phyloP scores from a whole-genome alignment of 2,888 invertebrate genomes.

The Azorinus chamasolen region DNA sequence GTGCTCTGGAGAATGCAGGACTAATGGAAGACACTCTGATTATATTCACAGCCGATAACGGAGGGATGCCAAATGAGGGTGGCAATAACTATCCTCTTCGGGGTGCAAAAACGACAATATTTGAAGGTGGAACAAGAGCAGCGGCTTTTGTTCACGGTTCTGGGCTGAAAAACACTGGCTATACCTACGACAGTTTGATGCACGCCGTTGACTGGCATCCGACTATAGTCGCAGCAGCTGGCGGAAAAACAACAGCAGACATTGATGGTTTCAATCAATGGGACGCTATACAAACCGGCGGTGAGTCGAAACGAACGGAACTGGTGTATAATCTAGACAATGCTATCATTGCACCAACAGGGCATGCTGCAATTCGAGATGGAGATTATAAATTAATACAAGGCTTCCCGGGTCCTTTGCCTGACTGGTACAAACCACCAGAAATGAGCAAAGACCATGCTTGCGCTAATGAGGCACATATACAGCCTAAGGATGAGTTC shows the following conservation, averaged over 20 bases:
- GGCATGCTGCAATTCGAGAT: constrained; percentile 46
- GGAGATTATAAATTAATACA: constrained; percentile 86
- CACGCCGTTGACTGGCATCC: constrained; percentile 87
- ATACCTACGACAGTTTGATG: constrained; percentile 83
- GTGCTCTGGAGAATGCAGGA: constrained; percentile 89
- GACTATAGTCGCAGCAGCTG: constrained; percentile 85
- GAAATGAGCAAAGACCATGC: constrained; percentile 12
- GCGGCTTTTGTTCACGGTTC: constrained; percentile 85
- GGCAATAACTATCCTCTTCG: constrained; percentile 87
- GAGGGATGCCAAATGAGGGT: constrained; percentile 82
- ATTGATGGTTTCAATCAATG: constrained; percentile 73
- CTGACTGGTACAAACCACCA: constrained; percentile 78
- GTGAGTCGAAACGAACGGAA: constrained; percentile 59
- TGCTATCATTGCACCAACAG: constrained; percentile 6
- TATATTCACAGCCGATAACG: constrained; percentile 74
- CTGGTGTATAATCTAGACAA: constrained; percentile 74
- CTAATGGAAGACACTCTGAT: constrained; percentile 91
- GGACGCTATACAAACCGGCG: constrained; percentile 50
- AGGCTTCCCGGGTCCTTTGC: constrained; percentile 82
- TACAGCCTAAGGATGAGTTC: background rate
- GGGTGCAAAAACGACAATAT: constrained; percentile 91
- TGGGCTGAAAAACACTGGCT: constrained; percentile 71
- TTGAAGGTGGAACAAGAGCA: constrained; percentile 91
- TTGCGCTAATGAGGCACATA: no score
- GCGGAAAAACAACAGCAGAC: constrained; percentile 59